Base-by-base conservation (phyloP, 2,888 invertebrate species). In the Acholoe squamosa region DNA sequence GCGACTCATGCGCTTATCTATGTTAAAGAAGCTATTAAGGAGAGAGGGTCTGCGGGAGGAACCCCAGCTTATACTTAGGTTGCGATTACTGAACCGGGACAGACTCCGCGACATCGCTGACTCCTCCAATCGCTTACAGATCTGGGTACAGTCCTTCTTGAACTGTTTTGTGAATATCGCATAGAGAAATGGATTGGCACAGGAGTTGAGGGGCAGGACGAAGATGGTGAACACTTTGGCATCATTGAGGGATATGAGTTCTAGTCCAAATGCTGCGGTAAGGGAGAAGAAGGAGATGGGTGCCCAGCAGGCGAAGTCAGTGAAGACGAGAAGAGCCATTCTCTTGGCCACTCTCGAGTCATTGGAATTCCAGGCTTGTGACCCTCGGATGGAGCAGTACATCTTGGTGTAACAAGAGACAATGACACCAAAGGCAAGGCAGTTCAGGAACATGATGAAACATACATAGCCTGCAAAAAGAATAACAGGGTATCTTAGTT, bases 91-190 rank as follows among this genome's bases (percentile, higher is more conserved):
- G 25, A 93, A 92, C 28, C 94, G 93, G 34, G 94, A 94, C 77
- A 95, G 93, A 91, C 94, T 94, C 10, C 94, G 91, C 22, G 94
- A 93, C 67, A 94, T 93, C n/a, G 94, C 93, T 5, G 94, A 94
- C 90, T 95, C 99, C 96, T 99, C 99, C 94, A 99, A 98, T 31
- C 99, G 98, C 96, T 99, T 98, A 96, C 99, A 99, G 91, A 99
- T 98, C 95, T 98, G 97, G 1, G 99, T 98, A 96, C 99, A 99
- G 96, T 99, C 99, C 96, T 98, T 98, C 96, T 99, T 99, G 96
- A 99, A 99, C 96, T 99, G 99, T 95, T 99, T 99, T 12, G 99
- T 99, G 94, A 99, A 97, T 93, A 99, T 99, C 89, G 99, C 99
- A 96, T 99, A 99, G 51, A 99, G 97, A 96, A 99, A 99, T 0